Base-by-base conservation (phyloP, 2,113 vertebrate genomes). In the Dolichotis patagonum region DNA sequence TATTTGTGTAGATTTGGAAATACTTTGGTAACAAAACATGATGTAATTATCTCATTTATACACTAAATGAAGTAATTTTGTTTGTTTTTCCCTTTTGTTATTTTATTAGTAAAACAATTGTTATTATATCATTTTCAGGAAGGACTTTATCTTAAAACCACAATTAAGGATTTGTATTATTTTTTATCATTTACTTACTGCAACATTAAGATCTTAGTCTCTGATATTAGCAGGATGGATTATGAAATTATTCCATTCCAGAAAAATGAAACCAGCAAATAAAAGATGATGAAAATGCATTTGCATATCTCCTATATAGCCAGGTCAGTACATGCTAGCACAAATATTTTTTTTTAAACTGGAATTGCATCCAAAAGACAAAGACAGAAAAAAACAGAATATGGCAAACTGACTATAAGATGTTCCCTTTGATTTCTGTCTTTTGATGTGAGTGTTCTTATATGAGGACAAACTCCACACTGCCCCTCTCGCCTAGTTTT, bases 51-150 rank as follows among this genome's bases (percentile, higher is more conserved):
- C 16, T 1, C 22, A 8, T 77, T 91, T 63, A 3, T 38, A 5
- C 4, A 78, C 35, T 63, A 88, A 32, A 5, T 85, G 75, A 63
- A 88, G 5, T 26, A 0, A 30, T 65, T 77, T 54, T 46, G 16
- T 54, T 10, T 6, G 13, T 69, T n/a, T n/a, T 56, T 69, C 54
- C 56, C 8, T 49, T 91, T 54, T 60, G 9, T 62, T 88, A 9
- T 56, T 71, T 91, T 58, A 65, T 71, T 92, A 89, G n/a, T 58
- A 56, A 82, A 92, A 86, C 2, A 65, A 28, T 56, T 87, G 30
- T 77, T 75, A 83, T 54, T 58, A 46, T 54, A 4, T 41, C 0
- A 71, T 78, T 91, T 85, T 52, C 1, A 86, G 38, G 67, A 20
- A 71, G 3, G 0, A 77, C 67, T 6, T 77, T 94, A 10, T 86